These are phyloP conservation scores for Tolmerus cingulatus DNA, from an alignment of 2,888 invertebrate species.

Conservation along the genomic window DNA sequence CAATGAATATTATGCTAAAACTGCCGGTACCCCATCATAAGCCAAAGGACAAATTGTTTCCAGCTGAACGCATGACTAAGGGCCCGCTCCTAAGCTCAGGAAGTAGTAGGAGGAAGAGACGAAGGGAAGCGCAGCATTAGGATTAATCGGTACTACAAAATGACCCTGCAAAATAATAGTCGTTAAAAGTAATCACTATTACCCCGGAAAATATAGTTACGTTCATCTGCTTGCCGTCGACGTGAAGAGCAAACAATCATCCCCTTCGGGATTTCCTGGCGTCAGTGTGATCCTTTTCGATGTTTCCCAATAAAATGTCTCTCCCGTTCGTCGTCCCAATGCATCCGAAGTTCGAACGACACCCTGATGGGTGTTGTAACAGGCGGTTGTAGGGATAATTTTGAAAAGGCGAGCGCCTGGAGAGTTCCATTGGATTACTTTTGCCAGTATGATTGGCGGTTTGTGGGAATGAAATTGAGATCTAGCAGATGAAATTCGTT, in stretches of 20 bases:
- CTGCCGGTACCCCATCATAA: neutral
- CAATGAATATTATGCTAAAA: neutral
- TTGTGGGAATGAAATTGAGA: neutral
- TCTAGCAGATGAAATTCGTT: neutral
- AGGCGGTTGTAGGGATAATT: neutral
- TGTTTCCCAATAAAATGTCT: neutral
- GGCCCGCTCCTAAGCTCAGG: neutral
- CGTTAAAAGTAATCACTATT: conserved; percentile 19
- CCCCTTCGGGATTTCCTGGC: neutral
- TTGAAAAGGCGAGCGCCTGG: neutral
- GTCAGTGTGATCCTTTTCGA: neutral
- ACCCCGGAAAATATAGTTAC: neutral
- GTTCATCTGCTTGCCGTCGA: neutral
- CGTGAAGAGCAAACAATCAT: neutral
- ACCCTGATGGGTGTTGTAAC: neutral
- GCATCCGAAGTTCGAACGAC: neutral
- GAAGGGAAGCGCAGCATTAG: neutral
- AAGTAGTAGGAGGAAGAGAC: neutral
- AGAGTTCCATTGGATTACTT: neutral
- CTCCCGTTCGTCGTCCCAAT: neutral
- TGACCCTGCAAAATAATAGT: conserved; percentile 6
- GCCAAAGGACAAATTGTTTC: conserved; percentile 5
- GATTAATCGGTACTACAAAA: neutral
- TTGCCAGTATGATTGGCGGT: neutral
- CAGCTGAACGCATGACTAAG: neutral